Percentiles rank a stretch among this genome's conserved stretches.
phyloP scores from a whole-genome alignment of 64 coral and sea anemone species.

The Trachythela sp. region DNA sequence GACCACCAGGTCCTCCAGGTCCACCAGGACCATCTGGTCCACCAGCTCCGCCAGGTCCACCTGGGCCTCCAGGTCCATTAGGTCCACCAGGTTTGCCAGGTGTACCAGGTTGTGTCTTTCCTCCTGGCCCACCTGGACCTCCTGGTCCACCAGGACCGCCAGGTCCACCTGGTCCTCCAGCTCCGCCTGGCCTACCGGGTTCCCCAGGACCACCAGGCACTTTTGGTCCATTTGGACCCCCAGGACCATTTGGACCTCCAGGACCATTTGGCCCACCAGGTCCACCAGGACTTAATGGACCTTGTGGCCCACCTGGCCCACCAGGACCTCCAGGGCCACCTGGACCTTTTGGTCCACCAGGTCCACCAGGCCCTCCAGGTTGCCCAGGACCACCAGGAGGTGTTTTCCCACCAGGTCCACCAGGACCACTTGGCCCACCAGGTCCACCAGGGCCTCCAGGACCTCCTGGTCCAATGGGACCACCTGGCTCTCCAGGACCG shows the following conservation, averaged over 20 bases:
- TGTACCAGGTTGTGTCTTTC: too few species aligned
- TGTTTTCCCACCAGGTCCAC: too few species aligned
- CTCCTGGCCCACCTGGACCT: too few species aligned
- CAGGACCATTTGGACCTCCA: constrained; percentile 34
- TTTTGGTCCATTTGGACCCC: not conserved
- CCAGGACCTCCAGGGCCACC: too few species aligned
- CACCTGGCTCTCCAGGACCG: not conserved
- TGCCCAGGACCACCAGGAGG: too few species aligned
- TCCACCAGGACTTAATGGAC: not conserved
- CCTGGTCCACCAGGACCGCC: not conserved
- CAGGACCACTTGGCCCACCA: too few species aligned
- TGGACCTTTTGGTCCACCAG: too few species aligned
- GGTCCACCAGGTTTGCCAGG: too few species aligned
- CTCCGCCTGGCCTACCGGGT: not conserved
- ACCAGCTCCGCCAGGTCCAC: too few species aligned
- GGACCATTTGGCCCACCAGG: constrained; percentile 30
- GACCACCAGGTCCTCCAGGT: not conserved
- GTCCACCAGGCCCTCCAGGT: constrained; percentile 39
- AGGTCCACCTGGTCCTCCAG: not conserved
- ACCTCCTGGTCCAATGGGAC: not conserved
- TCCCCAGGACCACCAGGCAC: constrained; percentile 14
- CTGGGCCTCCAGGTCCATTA: not conserved
- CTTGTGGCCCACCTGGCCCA: too few species aligned
- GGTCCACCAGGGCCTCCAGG: constrained; percentile 19
- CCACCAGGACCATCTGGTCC: too few species aligned